Evolutionary conservation across 2,797 vertebrate genomes (phyloP).

Genomic region (Meriones psammophilus): DNA sequence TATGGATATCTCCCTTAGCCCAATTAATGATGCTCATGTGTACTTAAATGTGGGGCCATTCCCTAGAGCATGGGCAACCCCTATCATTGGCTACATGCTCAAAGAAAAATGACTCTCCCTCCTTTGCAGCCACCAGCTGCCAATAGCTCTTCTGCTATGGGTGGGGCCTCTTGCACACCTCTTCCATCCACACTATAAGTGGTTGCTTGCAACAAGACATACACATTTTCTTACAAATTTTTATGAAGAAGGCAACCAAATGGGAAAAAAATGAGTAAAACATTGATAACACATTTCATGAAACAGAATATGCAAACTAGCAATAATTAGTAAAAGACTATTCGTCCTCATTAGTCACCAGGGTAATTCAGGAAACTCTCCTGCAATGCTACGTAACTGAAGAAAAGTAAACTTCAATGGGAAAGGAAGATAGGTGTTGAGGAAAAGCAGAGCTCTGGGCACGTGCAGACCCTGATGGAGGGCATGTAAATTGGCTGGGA

Average conservation of each 20-base stretch:
- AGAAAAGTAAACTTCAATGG: not conserved
- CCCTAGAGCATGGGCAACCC: not conserved
- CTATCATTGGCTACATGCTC: not conserved
- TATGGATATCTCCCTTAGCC: not conserved
- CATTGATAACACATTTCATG: not conserved
- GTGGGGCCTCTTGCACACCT: not conserved
- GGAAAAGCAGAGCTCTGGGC: not conserved
- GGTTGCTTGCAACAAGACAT: not conserved
- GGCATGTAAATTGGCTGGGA: not conserved
- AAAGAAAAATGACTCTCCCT: not conserved
- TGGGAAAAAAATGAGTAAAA: slow-evolving; percentile 6
- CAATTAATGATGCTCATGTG: not conserved
- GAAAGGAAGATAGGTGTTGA: not conserved
- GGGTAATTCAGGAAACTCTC: not conserved
- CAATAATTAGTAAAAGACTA: not conserved
- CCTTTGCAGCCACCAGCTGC: not conserved
- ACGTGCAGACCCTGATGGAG: not conserved
- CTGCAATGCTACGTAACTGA: not conserved
- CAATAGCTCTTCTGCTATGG: not conserved
- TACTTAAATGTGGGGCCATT: not conserved
- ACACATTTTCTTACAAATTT: not conserved
- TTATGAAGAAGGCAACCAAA: slow-evolving; percentile 5
- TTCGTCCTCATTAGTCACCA: not conserved
- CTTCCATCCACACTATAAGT: not conserved
- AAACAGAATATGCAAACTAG: not conserved